Base-by-base conservation (phyloP, 64 coral and sea anemone species). In the Dendrophyllia cribrosa region DNA sequence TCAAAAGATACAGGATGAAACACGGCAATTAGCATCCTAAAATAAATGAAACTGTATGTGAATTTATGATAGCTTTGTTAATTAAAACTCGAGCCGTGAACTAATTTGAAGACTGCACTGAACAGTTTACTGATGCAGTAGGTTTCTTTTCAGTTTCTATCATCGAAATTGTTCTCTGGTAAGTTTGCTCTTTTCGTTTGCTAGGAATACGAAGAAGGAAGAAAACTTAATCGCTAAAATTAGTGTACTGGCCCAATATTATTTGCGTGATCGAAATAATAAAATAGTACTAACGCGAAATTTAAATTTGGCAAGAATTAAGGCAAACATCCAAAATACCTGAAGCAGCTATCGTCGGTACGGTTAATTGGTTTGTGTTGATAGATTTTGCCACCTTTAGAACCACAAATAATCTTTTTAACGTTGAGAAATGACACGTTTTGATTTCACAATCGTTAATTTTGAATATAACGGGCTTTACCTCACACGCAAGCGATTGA, bases 1-100 rank as follows among this genome's bases (percentile, higher is more conserved):
- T 84, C 80, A 51, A 50, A 75, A 84, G 20, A 68, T 47, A 84
- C 46, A 51, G 62, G 58, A 67, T 19, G 63, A 84, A 84, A n/a
- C 47, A 51, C 43, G 13, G 45, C 63, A 84, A 84, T 84, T 84
- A 84, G 60, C 46, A 34, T 20, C 61, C 61, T 48, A 49, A 48
- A 46, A 84, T 22, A 44, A 82, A 64, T 45, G 34, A 82, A 59
- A 58, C 77, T 82, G 58, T 82, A 64, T 82, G 55, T 11, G 58
- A 81, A 63, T 81, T 81, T 81, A 45, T 62, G 78, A 64, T 82
- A 63, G 26, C 78, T 64, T 63, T 62, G 4, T 20, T 67, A 51
- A 84, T 84, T 67, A 84, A 84, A 84, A 50, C 62, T 84, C 15
- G 44, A 13, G 34, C 34, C 34, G 34, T 34, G 80, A 19, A 82